phyloP scores from a whole-genome alignment of 2,888 invertebrate genomes.

The Andrena minutula region DNA sequence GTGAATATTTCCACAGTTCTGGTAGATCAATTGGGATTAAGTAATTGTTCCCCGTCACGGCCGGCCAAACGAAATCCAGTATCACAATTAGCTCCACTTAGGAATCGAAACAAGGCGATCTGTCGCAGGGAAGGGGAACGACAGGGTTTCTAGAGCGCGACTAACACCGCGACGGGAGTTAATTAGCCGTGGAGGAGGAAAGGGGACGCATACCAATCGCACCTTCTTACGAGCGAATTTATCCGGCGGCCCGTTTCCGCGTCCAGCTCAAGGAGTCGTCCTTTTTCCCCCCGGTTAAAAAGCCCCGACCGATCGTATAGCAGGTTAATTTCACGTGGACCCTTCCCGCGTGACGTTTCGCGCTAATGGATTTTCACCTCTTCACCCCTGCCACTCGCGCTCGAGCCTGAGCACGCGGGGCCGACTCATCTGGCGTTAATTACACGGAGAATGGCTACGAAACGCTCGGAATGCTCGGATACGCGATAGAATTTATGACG shows the following conservation, averaged over 20 bases:
- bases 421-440: constrained; percentile 73
- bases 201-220: constrained; percentile 54
- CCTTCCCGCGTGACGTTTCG: constrained; percentile 71
- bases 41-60: constrained; percentile 42
- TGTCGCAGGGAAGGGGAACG: neutral
- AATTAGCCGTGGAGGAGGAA: constrained; percentile 39
- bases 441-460: constrained; percentile 74
- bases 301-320: constrained; percentile 62
- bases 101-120: constrained; percentile 32
- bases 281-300: constrained; percentile 31
- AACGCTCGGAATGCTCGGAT: constrained; percentile 72
- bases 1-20: constrained; percentile 42
- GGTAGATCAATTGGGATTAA: constrained; percentile 40
- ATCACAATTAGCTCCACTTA: constrained; percentile 49
- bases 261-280: constrained; percentile 4
- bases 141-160: constrained; percentile 43
- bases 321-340: constrained; percentile 72
- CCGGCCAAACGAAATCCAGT: constrained; percentile 47
- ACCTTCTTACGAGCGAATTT: constrained; percentile 57
- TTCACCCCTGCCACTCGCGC: constrained; percentile 69
- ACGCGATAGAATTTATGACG: constrained; percentile 71
- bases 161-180: constrained; percentile 46
- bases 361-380: constrained; percentile 76
- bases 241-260: constrained; percentile 56
- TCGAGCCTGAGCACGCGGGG: constrained; percentile 3